phyloP scores from a whole-genome alignment of 2,113 vertebrate genomes.

The Arizona elegans region DNA sequence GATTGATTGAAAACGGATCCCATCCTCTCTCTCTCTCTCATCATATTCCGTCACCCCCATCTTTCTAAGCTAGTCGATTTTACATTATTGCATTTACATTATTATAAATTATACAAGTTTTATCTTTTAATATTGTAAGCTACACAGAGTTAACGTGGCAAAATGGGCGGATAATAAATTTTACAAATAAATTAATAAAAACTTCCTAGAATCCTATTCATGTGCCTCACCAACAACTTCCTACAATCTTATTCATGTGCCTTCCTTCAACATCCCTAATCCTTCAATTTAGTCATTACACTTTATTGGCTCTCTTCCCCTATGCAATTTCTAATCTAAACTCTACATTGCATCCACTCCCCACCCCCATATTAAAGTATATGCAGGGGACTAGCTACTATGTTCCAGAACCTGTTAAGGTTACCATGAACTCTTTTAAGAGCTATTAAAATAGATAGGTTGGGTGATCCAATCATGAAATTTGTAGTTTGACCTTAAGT shows the following conservation, averaged over 20 bases:
- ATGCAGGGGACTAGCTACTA: neutral
- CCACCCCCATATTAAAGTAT: neutral
- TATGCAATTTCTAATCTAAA: neutral
- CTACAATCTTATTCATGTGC: neutral
- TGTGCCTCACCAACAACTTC: neutral
- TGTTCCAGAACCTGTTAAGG: neutral
- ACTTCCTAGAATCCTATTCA: neutral
- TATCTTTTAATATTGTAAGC: neutral
- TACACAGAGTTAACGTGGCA: neutral
- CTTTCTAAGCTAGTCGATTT: neutral
- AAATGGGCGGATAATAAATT: neutral
- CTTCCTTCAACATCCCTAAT: neutral
- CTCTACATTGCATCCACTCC: neutral
- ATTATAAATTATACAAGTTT: neutral
- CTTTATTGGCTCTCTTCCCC: neutral
- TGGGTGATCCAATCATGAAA: neutral
- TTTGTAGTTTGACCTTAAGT: neutral
- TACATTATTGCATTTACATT: neutral
- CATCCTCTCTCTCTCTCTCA: neutral
- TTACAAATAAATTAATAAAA: neutral
- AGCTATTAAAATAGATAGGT: neutral
- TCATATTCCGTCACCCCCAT: neutral
- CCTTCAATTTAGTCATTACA: neutral
- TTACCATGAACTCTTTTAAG: neutral
- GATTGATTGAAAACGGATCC: neutral